Percentiles rank a stretch among this genome's conserved stretches.
phyloP scores from a whole-genome alignment of 2,888 invertebrate species.

The Agapostemon virescens region DNA sequence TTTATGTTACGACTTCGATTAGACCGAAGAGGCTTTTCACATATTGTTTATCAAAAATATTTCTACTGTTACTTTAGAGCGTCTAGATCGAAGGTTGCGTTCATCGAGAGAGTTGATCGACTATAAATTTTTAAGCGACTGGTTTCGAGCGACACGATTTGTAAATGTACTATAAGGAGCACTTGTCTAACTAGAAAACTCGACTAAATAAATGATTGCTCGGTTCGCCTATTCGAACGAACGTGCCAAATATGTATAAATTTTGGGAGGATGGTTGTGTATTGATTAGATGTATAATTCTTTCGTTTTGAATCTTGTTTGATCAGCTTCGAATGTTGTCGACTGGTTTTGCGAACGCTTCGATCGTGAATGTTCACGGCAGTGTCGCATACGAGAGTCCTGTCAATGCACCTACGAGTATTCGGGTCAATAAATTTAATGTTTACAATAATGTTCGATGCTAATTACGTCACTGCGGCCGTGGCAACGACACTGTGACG shows the following conservation, averaged over 20 bases:
- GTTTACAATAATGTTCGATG: conserved; percentile 22
- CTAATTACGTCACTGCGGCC: neutral
- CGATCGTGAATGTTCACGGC: neutral
- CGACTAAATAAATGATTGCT: conserved; percentile 32
- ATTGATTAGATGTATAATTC: neutral
- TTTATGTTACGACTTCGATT: neutral
- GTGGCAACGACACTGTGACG: conserved; percentile 26
- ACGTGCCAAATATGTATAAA: conserved; percentile 60
- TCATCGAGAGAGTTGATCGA: neutral
- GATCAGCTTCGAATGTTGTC: neutral
- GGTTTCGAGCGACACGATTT: neutral
- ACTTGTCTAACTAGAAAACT: neutral
- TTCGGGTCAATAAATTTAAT: conserved; percentile 17
- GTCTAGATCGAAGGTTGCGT: too few relatives aligned
- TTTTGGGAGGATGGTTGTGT: neutral
- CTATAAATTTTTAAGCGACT: neutral
- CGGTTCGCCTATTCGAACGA: conserved; percentile 37
- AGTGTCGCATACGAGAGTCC: neutral
- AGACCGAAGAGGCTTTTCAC: neutral
- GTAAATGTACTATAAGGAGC: conserved; percentile 16
- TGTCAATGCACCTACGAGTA: conserved; percentile 28
- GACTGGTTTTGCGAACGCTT: neutral
- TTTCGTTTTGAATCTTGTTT: neutral
- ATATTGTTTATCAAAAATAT: neutral
- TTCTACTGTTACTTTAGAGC: neutral